These are phyloP conservation scores for Drosophila cognata DNA, from an alignment of 2,888 invertebrate species.

Conservation along the genomic window DNA sequence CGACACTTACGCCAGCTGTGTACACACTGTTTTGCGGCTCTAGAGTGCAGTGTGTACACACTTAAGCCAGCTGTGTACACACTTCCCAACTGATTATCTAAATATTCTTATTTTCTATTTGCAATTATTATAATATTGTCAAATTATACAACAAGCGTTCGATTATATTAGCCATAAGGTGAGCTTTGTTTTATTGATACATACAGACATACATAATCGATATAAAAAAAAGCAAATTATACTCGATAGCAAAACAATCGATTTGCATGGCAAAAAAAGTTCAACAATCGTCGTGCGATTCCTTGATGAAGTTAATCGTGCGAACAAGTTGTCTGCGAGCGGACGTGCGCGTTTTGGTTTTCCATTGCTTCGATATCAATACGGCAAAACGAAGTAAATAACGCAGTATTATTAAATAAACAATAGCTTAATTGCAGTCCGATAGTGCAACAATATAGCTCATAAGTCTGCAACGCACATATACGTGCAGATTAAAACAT, in stretches of 20 bases:
- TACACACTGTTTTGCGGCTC: background rate
- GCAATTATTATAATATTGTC: background rate
- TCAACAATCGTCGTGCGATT: slow-evolving; percentile 17
- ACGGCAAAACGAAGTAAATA: slow-evolving; percentile 60
- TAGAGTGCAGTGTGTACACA: slow-evolving; percentile 34
- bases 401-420: slow-evolving; percentile 39
- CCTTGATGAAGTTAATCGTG: slow-evolving; percentile 53
- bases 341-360: slow-evolving; percentile 60
- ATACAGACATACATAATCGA: slow-evolving; percentile 5
- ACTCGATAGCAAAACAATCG: slow-evolving; percentile 44
- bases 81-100: slow-evolving; percentile 22
- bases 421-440: slow-evolving; percentile 24
- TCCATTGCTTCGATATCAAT: slow-evolving; percentile 25
- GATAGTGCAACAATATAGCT: slow-evolving; percentile 33
- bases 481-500: slow-evolving; percentile 14
- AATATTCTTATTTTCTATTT: slow-evolving; percentile 27
- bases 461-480: slow-evolving; percentile 2
- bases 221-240: background rate
- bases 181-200: background rate
- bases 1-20: slow-evolving; percentile 25
- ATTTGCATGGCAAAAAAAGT: slow-evolving; percentile 6
- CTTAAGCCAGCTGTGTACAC: slow-evolving; percentile 35
- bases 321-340: slow-evolving; percentile 72
- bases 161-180: background rate
- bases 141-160: background rate